phyloP scores from a whole-genome alignment of 2,113 vertebrate genomes.

The Leptosomus discolor region DNA sequence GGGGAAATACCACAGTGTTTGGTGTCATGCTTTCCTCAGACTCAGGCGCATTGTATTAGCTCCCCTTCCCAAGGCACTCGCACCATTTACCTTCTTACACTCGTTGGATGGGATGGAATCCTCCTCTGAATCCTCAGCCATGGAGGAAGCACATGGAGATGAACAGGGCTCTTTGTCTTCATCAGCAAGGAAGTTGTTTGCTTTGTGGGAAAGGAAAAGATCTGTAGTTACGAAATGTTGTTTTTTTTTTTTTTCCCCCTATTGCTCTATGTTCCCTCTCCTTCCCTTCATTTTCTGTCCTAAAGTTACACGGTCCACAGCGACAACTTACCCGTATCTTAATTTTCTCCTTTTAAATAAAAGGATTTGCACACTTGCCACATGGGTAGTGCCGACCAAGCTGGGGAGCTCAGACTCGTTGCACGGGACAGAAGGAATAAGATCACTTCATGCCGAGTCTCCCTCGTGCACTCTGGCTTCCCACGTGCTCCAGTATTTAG shows the following conservation, averaged over 20 bases:
- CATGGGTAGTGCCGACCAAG: neutral
- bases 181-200: slow-evolving; percentile 69
- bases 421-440: neutral
- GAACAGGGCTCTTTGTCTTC: slow-evolving; percentile 77
- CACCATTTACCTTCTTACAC: slow-evolving; percentile 85
- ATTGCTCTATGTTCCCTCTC: neutral
- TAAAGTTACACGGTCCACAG: neutral
- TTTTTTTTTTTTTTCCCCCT: neutral
- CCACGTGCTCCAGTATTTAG: neutral
- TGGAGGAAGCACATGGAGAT: slow-evolving; percentile 76
- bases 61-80: neutral
- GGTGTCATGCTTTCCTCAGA: neutral
- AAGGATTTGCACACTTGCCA: neutral
- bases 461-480: neutral
- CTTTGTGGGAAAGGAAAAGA: slow-evolving; percentile 25
- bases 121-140: slow-evolving; percentile 85
- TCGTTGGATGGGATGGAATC: slow-evolving; percentile 84
- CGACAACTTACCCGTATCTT: neutral
- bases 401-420: neutral
- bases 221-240: neutral
- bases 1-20: neutral
- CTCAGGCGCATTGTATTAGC: too few species aligned
- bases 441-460: neutral
- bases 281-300: neutral
- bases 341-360: neutral